Conservation (phyloP, 2,797 vertebrate genomes). For the Premnoplex brunnescens region DNA sequence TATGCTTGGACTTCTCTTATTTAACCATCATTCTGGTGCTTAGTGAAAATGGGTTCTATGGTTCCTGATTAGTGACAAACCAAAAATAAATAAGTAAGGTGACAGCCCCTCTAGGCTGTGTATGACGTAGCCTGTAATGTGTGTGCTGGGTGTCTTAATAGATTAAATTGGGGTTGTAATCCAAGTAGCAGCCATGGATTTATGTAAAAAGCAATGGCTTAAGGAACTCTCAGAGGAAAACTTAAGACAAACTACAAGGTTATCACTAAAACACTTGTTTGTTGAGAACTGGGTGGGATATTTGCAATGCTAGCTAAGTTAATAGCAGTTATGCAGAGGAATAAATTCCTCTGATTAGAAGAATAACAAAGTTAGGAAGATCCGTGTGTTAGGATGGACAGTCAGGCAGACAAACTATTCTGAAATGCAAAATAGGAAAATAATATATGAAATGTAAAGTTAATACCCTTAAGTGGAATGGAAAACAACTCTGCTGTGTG, state of each 20-base stretch:
- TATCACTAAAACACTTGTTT: neutral
- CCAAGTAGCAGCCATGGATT: neutral
- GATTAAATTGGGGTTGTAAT: neutral
- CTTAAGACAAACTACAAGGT: neutral
- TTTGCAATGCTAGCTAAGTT: neutral
- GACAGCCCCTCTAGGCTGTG: neutral
- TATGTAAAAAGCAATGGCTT: neutral
- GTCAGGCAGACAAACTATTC: slow-evolving; percentile 29
- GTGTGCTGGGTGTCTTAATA: neutral
- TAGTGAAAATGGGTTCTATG: neutral
- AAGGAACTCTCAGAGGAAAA: neutral
- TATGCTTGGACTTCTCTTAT: neutral
- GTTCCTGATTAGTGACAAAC: neutral
- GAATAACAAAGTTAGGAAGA: slow-evolving; percentile 24
- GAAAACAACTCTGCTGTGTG: slow-evolving; percentile 10
- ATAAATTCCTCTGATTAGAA: slow-evolving; percentile 40
- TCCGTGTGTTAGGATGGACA: slow-evolving; percentile 4
- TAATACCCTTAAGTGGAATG: slow-evolving; percentile 42
- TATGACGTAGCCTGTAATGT: neutral
- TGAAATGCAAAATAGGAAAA: slow-evolving; percentile 17
- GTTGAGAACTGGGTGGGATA: neutral
- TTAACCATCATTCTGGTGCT: neutral
- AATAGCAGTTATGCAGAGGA: slow-evolving; percentile 8
- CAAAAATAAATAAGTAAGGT: neutral
- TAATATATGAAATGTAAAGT: slow-evolving; percentile 41